Evolutionary conservation across 2,113 vertebrate species (phyloP), one percentile per base, ranked within the genome.

Genomic region (Petromus typicus): DNA sequence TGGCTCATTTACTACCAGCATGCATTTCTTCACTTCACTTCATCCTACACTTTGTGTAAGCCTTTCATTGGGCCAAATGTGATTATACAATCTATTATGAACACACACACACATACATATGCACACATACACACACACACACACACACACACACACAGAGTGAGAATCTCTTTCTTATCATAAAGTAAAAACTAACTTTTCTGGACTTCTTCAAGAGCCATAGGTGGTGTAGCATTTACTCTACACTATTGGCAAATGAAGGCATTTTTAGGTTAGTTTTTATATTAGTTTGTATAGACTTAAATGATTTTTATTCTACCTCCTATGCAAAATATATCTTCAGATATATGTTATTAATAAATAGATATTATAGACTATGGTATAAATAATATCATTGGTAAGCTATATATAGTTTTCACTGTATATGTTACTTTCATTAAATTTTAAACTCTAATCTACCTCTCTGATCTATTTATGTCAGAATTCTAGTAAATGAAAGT

Each of bases 321-420:
- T 13, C 7, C 37, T 79, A 30, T 30, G 14, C 66, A n/a, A 79
- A 25, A 51, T 37, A 25, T 78, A 45, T 16, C 59, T 48, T 30
- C 51, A 27, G 30, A 14, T 32, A 57, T 59, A 45, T 56, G 40
- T 54, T 85, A 80, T 1, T 57, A 84, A 87, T n/a, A 23, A 75
- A 37, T 63, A 56, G 9, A 76, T 80, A 64, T 83, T 79, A 66
- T 22, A 57, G 27, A 88, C 56, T 71, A 8, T 40, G 40, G 14
- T 30, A 79, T 69, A 88, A 91, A 90, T 82, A 94, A 79, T 34
- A 75, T 7, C 67, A 7, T 45, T 34, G 61, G 48, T 6, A 83
- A 86, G 5, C 25, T n/a, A 64, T 6, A 32, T 79, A 56, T 93
- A 22, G 66, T 85, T 95, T 91, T 80, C 27, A 89, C n/a, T 61